Conservation (phyloP, 2,797 vertebrate genomes). For the Acomys russatus region DNA sequence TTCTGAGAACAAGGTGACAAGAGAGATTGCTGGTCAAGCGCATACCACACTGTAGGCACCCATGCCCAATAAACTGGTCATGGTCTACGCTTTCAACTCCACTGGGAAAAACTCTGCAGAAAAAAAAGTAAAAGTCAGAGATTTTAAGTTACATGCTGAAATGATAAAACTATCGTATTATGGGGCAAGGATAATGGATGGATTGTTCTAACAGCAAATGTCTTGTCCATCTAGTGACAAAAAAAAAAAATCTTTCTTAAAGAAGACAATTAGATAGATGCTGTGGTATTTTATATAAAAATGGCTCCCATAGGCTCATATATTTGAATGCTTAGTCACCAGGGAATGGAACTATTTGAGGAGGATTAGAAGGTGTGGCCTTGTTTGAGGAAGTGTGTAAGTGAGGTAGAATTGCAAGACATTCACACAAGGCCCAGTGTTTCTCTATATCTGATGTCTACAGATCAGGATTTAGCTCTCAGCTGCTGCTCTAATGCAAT, state of each 20-base stretch:
- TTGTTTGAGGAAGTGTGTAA: background rate
- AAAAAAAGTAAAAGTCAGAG: constrained; percentile 42
- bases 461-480: background rate
- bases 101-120: background rate
- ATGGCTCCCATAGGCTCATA: too few relatives aligned
- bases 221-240: background rate
- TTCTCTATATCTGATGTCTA: background rate
- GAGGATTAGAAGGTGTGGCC: background rate
- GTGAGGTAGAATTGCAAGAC: background rate
- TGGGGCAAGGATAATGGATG: background rate
- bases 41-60: fast-evolving
- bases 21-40: background rate
- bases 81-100: background rate
- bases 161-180: constrained; percentile 6
- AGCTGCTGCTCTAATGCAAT: background rate
- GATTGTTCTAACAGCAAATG: constrained; percentile 1
- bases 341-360: background rate
- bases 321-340: background rate
- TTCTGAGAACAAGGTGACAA: background rate
- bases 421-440: background rate
- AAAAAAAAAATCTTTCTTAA: background rate
- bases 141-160: background rate
- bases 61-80: too few relatives aligned
- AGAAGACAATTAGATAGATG: background rate
- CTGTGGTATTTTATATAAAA: background rate